Conservation (phyloP, 23 tunicate genomes). For the Halocynthia aurantium region DNA sequence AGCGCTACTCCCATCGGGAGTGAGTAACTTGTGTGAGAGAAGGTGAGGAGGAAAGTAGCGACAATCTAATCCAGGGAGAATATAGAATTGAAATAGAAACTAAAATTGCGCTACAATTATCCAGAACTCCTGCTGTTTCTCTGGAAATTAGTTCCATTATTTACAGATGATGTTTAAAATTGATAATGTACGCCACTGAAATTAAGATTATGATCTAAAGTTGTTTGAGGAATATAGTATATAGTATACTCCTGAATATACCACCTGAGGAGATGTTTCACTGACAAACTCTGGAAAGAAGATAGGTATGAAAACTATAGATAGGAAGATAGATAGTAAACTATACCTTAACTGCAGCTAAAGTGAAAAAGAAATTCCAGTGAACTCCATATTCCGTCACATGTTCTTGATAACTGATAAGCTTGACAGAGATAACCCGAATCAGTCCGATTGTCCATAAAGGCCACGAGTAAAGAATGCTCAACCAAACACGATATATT, state of each 20-base stretch:
- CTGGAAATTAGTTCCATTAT: too few species aligned
- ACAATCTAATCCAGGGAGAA: too few species aligned
- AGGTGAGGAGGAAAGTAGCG: neutral
- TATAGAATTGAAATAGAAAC: too few species aligned
- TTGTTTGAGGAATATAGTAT: too few species aligned
- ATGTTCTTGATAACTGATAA: conserved; percentile 76
- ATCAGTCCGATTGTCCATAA: conserved; percentile 40
- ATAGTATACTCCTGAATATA: too few species aligned
- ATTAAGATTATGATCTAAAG: conserved; percentile 20
- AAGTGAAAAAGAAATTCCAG: conserved; percentile 91
- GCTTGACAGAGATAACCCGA: conserved; percentile 35
- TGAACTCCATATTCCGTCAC: conserved; percentile 93
- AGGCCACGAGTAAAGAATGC: conserved; percentile 65
- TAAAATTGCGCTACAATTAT: too few species aligned
- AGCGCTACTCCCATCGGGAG: conserved; percentile 9
- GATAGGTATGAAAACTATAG: too few species aligned
- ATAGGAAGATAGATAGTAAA: too few species aligned
- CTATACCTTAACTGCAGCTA: conserved; percentile 59
- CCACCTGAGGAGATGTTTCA: too few species aligned
- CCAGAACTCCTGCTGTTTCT: too few species aligned
- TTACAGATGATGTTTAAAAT: conserved; percentile 4
- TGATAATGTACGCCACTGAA: neutral
- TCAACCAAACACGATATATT: neutral
- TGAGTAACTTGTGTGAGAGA: conserved; percentile 4
- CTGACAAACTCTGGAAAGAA: too few species aligned